Evolutionary conservation across 2,113 vertebrate species (phyloP).

Genomic region (Dromaius novaehollandiae): DNA sequence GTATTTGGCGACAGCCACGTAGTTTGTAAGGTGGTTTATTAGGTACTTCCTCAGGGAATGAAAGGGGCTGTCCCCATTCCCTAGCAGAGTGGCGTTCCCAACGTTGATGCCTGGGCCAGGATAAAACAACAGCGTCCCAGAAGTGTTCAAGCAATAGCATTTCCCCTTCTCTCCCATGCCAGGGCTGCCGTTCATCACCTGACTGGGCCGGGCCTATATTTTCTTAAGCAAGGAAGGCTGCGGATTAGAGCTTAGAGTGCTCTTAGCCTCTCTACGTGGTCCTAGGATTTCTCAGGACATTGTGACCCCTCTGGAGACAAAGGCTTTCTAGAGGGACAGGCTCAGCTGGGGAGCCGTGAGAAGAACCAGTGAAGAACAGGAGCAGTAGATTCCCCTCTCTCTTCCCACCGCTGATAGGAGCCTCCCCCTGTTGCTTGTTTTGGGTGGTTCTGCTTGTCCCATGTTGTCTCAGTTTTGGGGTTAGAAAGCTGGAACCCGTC

Average conservation of each 20-base stretch:
- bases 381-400: background rate
- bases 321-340: background rate
- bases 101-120: no score
- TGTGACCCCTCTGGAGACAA: background rate
- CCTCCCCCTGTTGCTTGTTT: background rate
- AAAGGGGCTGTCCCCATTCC: background rate
- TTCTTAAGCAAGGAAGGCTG: background rate
- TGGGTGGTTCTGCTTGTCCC: background rate
- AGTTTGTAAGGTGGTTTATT: background rate
- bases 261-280: background rate
- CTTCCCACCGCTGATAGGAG: background rate
- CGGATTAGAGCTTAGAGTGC: background rate
- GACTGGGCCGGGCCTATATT: background rate
- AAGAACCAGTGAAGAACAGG: background rate
- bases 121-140: background rate
- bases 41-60: background rate
- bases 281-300: background rate
- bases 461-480: background rate
- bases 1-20: rapidly evolving
- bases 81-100: rapidly evolving
- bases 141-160: background rate
- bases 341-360: background rate
- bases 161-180: background rate
- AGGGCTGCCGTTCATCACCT: background rate
- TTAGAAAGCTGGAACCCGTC: background rate